Conservation (phyloP, 2,888 invertebrate genomes). For the Monopis laevigella region DNA sequence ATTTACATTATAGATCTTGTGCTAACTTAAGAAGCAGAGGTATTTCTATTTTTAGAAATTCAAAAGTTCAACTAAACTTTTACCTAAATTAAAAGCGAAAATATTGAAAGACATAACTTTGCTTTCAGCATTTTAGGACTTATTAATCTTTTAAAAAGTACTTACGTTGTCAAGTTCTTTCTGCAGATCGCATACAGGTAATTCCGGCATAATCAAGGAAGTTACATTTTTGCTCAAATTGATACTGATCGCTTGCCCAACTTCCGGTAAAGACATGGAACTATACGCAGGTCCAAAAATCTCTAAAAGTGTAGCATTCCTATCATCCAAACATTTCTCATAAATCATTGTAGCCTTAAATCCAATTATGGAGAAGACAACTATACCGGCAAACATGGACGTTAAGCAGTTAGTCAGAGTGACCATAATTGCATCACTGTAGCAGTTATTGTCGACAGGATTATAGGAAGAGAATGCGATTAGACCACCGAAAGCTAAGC, state of each 20-base stretch:
- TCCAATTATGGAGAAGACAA: slow-evolving; percentile 95
- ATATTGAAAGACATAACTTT: too few relatives aligned
- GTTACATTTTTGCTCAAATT: slow-evolving; percentile 63
- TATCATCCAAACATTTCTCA: slow-evolving; percentile 74
- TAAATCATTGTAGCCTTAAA: slow-evolving; percentile 90
- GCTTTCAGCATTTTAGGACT: too few relatives aligned
- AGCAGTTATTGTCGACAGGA: slow-evolving; percentile 96
- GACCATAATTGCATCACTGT: slow-evolving; percentile 91
- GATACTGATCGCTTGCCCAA: slow-evolving; percentile 63
- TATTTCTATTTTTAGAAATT: too few relatives aligned
- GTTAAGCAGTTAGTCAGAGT: slow-evolving; percentile 94
- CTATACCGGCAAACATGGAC: slow-evolving; percentile 96
- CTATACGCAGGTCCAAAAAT: slow-evolving; percentile 62
- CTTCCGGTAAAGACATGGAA: slow-evolving; percentile 59
- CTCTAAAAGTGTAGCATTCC: slow-evolving; percentile 69
- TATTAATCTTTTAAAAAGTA: too few relatives aligned
- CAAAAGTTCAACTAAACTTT: too few relatives aligned
- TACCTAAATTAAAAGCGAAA: too few relatives aligned
- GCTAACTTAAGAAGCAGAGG: too few relatives aligned
- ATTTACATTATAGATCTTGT: too few relatives aligned
- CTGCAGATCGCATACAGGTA: slow-evolving; percentile 83
- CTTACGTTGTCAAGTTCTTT: slow-evolving; percentile 90
- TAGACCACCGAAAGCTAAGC: slow-evolving; percentile 93
- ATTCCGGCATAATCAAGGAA: slow-evolving; percentile 69
- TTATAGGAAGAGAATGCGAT: slow-evolving; percentile 98